Conservation (phyloP, 2,113 vertebrate species). For the Emydocephalus ijimae region DNA sequence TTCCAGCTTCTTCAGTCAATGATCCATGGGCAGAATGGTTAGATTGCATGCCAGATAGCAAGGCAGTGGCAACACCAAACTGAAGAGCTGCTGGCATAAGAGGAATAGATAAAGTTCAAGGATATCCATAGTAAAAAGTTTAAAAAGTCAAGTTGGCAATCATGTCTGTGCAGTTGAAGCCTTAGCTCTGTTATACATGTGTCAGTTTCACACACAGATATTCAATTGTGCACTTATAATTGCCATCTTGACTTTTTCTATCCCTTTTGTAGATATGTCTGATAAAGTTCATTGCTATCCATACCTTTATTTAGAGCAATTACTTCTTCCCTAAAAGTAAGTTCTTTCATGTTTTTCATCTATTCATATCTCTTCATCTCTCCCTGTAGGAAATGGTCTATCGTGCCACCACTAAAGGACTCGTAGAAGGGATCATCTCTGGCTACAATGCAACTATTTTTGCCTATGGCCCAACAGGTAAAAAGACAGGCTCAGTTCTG, state of each 20-base stretch:
- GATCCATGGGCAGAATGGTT: background rate
- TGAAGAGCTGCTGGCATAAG: background rate
- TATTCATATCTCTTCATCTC: background rate
- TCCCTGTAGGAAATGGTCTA: slow-evolving; percentile 84
- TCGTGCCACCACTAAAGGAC: slow-evolving; percentile 80
- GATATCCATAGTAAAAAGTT: background rate
- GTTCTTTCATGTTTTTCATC: background rate
- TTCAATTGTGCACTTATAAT: background rate
- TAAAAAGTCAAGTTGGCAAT: background rate
- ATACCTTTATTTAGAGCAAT: background rate
- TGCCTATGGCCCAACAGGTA: slow-evolving; percentile 90
- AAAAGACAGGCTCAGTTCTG: background rate
- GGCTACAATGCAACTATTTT: slow-evolving; percentile 91
- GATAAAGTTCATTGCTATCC: background rate
- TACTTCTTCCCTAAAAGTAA: background rate
- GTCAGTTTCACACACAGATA: background rate
- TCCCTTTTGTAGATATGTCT: background rate
- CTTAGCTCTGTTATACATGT: background rate
- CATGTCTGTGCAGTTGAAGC: background rate
- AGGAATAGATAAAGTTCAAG: background rate
- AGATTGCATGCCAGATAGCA: background rate
- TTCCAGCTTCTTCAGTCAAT: background rate
- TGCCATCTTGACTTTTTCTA: background rate
- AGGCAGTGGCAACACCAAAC: background rate
- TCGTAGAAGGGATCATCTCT: slow-evolving; percentile 84